Percentiles rank a stretch among this genome's conserved stretches.
phyloP scores from a whole-genome alignment of 2,113 vertebrate species.

The Acanthochromis polyacanthus region DNA sequence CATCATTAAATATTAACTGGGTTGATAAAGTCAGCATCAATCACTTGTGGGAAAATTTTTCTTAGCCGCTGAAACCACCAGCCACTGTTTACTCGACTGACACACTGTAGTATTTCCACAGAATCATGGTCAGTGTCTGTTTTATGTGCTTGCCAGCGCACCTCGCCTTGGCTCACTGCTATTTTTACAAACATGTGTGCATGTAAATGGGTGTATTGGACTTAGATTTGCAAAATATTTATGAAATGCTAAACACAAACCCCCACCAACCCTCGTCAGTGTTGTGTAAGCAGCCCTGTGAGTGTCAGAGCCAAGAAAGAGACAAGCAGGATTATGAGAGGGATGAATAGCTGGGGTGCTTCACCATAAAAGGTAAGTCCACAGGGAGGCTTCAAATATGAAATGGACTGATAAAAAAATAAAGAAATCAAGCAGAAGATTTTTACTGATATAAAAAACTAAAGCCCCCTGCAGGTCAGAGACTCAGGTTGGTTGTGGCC shows the following conservation, averaged over 20 bases:
- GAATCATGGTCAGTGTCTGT: conserved; percentile 37
- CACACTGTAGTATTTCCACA: conserved; percentile 36
- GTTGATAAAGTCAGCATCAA: conserved; percentile 60
- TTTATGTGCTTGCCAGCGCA: conserved; percentile 39
- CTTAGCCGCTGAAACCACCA: conserved; percentile 10
- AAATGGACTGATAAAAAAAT: conserved; percentile 45
- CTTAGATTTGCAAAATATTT: conserved; percentile 69
- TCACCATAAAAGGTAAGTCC: conserved; percentile 84
- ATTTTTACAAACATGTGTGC: conserved; percentile 38
- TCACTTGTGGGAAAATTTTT: conserved; percentile 56
- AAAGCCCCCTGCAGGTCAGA: conserved; percentile 43
- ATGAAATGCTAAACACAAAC: conserved; percentile 60
- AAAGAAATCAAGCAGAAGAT: conserved; percentile 27
- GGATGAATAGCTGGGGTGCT: conserved; percentile 65
- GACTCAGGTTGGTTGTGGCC: conserved; percentile 5
- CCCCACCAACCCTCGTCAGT: conserved; percentile 34
- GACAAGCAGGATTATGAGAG: conserved; percentile 53
- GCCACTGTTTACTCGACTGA: conserved; percentile 24
- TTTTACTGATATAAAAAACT: background rate
- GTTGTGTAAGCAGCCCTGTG: conserved; percentile 62
- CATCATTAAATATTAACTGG: conserved; percentile 79
- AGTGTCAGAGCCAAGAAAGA: conserved; percentile 56
- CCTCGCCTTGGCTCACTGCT: conserved; percentile 4
- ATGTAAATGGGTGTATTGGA: conserved; percentile 52
- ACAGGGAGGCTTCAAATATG: conserved; percentile 54